Base-by-base conservation (phyloP, 2,888 invertebrate genomes). In the Cerastis leucographa region DNA sequence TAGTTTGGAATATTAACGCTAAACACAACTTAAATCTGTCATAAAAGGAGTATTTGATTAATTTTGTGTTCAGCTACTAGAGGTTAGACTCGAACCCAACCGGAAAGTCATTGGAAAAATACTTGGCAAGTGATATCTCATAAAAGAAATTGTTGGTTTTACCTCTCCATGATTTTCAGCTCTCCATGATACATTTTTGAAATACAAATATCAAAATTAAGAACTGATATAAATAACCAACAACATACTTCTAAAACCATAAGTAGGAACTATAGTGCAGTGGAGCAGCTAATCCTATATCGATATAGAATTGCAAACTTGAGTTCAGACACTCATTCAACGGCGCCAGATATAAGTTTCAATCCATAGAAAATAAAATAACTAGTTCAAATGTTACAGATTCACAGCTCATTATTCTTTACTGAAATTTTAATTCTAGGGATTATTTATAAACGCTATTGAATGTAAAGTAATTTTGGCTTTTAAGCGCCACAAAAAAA, bases 251-350 rank as follows among this genome's bases (percentile, higher is more conserved):
- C 6, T 22, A 2, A 22, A 40, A 67, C 2, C 11, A 19, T 42
- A 25, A 6, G 7, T 46, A 12, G 17, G 17, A 19, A 22, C 1
- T 68, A 11, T 42, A 25, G 11, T 14, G 17, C 2, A 35, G 22
- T 25, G 40, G 35, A 35, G 29, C 51, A 29, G 25, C 8, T 68
- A 74, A 80, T 64, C 35, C 25, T 25, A 59, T 40, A 74, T 74
- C 14, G 25, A 79, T 79, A 64, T 44, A 54, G 62, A 67, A 64
- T n/a, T 49, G 8, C 64, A 14, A 64, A 56, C 64, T 59, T n/a
- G 17, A n/a, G n/a, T 54, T 70, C 17, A 1, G 22, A 17, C 2
- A 0, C 19, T 22, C 14, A 80, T 67, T 75, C 42, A 80, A 22
- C 54, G 35, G n/a, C 71, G n/a, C 54, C 12, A 51, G n/a, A 49